A percentile compares a stretch with the other conserved stretches of the same genome.
Conservation (phyloP, 2,797 vertebrate genomes). For the Mormyrus proboscirostris region DNA sequence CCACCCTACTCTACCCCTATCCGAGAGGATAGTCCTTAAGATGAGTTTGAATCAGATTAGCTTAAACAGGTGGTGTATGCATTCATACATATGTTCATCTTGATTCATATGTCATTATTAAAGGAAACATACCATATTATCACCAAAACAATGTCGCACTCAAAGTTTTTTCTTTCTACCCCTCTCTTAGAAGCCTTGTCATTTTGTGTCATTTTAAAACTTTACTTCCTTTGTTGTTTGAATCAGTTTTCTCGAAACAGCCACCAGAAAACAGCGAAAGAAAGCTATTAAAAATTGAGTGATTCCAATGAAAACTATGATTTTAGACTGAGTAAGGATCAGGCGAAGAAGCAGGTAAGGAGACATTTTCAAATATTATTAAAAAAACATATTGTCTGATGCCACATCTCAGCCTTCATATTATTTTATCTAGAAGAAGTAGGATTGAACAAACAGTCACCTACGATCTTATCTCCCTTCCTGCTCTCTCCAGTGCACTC, state of each 20-base stretch:
- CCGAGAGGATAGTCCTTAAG: not conserved
- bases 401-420: not conserved
- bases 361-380: not conserved
- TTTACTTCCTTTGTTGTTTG: not conserved
- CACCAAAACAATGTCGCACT: not conserved
- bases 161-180: not conserved
- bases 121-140: not conserved
- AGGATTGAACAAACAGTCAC: not conserved
- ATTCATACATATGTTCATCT: not conserved
- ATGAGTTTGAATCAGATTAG: not conserved
- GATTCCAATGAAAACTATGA: not conserved
- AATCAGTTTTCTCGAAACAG: not conserved
- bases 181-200: not conserved
- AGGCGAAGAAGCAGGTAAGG: not conserved
- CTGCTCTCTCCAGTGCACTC: not conserved
- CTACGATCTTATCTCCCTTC: not conserved
- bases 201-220: not conserved
- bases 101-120: constrained; percentile 1
- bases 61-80: not conserved
- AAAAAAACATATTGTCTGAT: not conserved
- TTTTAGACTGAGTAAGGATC: not conserved
- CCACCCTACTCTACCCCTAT: not conserved
- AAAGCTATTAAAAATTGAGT: not conserved
- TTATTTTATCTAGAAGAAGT: not conserved
- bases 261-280: not conserved